Conservation (phyloP, 2,888 invertebrate species). For the Lasioglossum zephyrum region DNA sequence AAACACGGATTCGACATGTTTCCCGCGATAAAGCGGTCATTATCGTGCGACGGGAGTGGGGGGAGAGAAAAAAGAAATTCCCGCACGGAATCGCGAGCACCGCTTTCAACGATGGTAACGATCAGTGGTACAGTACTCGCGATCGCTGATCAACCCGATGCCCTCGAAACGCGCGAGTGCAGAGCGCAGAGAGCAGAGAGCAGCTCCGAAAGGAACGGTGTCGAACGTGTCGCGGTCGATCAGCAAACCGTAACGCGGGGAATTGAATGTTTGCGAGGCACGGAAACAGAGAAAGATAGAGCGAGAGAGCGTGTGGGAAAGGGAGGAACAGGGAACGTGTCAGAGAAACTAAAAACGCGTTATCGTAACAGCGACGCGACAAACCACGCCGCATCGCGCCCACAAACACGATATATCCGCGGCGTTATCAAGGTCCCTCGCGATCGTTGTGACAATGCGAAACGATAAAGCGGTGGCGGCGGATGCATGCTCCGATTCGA, state of each 20-base stretch:
- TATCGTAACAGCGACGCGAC: constrained; percentile 40
- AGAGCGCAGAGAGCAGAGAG: neutral
- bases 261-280: constrained; percentile 51
- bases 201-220: constrained; percentile 31
- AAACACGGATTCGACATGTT: constrained; percentile 1
- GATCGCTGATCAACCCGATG: constrained; percentile 12
- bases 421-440: constrained; percentile 59
- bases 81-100: neutral
- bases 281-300: neutral
- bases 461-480: constrained; percentile 63
- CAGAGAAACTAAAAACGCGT: constrained; percentile 53
- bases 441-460: constrained; percentile 53
- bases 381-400: constrained; percentile 6
- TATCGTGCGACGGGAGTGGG: neutral
- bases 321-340: constrained; percentile 9
- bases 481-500: constrained; percentile 65
- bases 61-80: neutral
- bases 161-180: constrained; percentile 11
- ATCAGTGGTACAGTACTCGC: neutral
- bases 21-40: neutral
- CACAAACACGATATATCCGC: constrained; percentile 38
- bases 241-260: constrained; percentile 44
- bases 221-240: constrained; percentile 36
- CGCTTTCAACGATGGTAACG: constrained; percentile 5
- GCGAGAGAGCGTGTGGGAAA: neutral